Base-by-base conservation (phyloP, 2,888 invertebrate species). In the Keiferia lycopersicella region DNA sequence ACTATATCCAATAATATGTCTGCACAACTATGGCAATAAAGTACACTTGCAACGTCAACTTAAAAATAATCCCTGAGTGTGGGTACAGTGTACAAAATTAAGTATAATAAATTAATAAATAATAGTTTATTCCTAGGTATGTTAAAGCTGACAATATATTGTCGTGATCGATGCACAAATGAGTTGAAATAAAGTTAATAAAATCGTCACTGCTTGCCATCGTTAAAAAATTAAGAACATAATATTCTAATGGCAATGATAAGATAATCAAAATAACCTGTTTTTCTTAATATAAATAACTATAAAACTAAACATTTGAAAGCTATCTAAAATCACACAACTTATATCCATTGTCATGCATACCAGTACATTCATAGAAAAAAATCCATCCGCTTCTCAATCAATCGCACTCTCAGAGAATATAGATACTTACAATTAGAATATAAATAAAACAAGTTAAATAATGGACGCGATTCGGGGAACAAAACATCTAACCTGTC, bases 121-220 rank as follows among this genome's bases (percentile, higher is more conserved):
- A 41, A 41, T 4, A 26, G n/a, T 41, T 45, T 45, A 45, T 8
- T 45, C 45, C 45, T 45, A 45, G n/a, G 16, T 45, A 45, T 16
- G 16, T 45, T 66, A 67, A 66, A 64, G 70, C 67, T 67, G 63
- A 65, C 45, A 45, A 45, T 45, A 45, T 45, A 1, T 45, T 45
- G 45, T 45, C 45, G 45, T 45, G 3, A 30, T 58, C 38, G 30
- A 34, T 30, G 18, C 22, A 45, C 45, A n/a, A 8, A 45, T n/a
- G n/a, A 45, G n/a, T 45, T n/a, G 16, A 45, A 1, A n/a, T n/a
- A 45, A 2, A 45, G 45, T 45, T n/a, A 45, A 45, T n/a, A 45
- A 41, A 41, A n/a, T n/a, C 45, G 16, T 45, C n/a, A 7, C 4
- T 45, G 45, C 45, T 45, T 14, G 41, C 41, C 14, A 14, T 14